These are phyloP conservation scores for Rotaria socialis DNA, from an alignment of 2,888 invertebrate genomes.

Conservation along the genomic window DNA sequence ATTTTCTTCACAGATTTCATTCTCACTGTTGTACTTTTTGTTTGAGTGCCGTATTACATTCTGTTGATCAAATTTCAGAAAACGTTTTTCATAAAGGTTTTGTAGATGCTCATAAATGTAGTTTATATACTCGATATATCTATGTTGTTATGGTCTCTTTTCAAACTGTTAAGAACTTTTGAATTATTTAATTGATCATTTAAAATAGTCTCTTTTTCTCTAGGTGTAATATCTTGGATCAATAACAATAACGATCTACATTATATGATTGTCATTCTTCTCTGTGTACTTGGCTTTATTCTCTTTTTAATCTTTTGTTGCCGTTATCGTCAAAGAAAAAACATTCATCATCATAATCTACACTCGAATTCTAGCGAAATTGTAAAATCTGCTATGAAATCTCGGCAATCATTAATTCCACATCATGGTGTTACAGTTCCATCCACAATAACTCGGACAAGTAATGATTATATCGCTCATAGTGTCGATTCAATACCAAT, in stretches of 20 bases:
- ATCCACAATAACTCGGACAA: background rate
- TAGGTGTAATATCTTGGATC: background rate
- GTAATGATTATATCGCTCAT: background rate
- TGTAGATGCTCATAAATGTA: no score
- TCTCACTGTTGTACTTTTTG: no score
- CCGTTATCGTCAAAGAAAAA: background rate
- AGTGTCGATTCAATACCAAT: conserved; percentile 24
- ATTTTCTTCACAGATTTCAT: no score
- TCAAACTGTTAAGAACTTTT: no score
- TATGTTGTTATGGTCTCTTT: no score
- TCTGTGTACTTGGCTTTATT: background rate
- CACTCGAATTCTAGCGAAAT: background rate
- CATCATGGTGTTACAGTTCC: background rate
- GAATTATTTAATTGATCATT: no score
- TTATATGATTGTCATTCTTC: conserved; percentile 4
- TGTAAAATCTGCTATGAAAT: background rate
- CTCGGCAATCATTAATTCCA: background rate
- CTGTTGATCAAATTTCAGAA: no score
- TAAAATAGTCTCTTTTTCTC: background rate
- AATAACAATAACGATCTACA: background rate
- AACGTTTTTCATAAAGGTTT: no score
- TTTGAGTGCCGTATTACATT: no score
- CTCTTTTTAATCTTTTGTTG: conserved; percentile 1
- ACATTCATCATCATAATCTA: background rate
- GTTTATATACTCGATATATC: no score